These are phyloP conservation scores for Frankliniella intonsa DNA, from an alignment of 2,888 invertebrate genomes.

Conservation along the genomic window DNA sequence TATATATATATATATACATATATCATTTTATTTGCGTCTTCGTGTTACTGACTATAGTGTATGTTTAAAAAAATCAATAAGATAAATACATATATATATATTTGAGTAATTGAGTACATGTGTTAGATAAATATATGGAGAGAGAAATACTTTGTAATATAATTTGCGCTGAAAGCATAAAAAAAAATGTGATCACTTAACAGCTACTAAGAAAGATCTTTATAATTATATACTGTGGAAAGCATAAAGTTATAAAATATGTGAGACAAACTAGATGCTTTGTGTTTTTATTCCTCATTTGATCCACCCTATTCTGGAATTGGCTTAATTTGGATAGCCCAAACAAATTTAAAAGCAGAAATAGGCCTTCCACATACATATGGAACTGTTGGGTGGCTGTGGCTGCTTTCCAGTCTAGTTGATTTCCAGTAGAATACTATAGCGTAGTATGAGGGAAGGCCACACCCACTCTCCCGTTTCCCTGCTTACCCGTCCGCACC, in stretches of 20 bases:
- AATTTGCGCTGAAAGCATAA: not conserved
- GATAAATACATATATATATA: not conserved
- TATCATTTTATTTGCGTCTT: not conserved
- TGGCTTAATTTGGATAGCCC: too few relatives aligned
- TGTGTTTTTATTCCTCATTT: not conserved
- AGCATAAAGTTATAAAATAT: slow-evolving; percentile 6
- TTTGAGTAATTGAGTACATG: not conserved
- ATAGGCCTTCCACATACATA: too few relatives aligned
- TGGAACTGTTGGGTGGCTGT: too few relatives aligned
- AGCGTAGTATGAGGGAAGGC: too few relatives aligned
- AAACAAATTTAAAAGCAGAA: too few relatives aligned
- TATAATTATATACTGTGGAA: slow-evolving; percentile 21
- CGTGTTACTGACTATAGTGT: not conserved
- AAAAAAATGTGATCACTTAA: slow-evolving; percentile 21
- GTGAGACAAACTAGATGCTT: not conserved
- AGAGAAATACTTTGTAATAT: slow-evolving; percentile 18
- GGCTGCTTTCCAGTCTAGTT: too few relatives aligned
- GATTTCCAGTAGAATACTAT: too few relatives aligned
- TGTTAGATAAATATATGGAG: not conserved
- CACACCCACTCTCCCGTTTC: too few relatives aligned
- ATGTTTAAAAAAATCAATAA: not conserved
- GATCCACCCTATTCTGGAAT: not conserved
- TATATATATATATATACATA: not conserved
- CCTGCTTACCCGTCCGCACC: too few relatives aligned
- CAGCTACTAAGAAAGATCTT: slow-evolving; percentile 23